Evolutionary conservation across 2,888 invertebrate species (phyloP), one percentile per base, ranked within the genome.

Genomic region (Teinopalpus imperialis): DNA sequence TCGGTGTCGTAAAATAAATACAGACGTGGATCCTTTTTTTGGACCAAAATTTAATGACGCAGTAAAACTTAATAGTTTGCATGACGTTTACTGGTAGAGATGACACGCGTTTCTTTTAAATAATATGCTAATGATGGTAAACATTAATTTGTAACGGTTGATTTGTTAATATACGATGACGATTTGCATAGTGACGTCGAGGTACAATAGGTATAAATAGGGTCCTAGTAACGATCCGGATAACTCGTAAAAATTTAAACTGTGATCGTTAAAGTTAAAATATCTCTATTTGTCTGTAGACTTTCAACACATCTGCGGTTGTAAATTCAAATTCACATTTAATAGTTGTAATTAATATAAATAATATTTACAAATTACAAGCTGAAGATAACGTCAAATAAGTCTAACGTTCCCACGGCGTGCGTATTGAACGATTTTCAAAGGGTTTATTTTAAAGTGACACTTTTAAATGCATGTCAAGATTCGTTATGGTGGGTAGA

Each of bases 141-240:
- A 88, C 81, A 88, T 76, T 79, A 81, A 87, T 87, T 87, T 86
- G 86, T 81, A 81, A 87, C 87, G 88, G 87, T 76, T 87, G 85
- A 87, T 87, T 82, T 88, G 86, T 69, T 83, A 83, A 83, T 82
- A 72, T 65, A 71, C 63, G 64, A 66, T 54, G 31, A 32, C 41
- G 43, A 80, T 85, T 85, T 74, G 76, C 87, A 86, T 86, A 85
- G 83, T 79, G 66, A 79, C 51, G 49, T 69, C 67, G 69, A 67
- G 57, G 59, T 49, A 54, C 66, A 66, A 60, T 53, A 54, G 59
- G 54, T 61, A 54, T 6, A 49, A 49, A 58, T 52, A 47, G 52
- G 49, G 47, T 53, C 62, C 62, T 72, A 74, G 74, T 76, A 70
- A 71, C 57, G 26, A 48, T 56, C 64, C 59, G 66, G 67, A 78